Evolutionary conservation across 2,797 vertebrate species (phyloP).

Genomic region (Danio kyathit): DNA sequence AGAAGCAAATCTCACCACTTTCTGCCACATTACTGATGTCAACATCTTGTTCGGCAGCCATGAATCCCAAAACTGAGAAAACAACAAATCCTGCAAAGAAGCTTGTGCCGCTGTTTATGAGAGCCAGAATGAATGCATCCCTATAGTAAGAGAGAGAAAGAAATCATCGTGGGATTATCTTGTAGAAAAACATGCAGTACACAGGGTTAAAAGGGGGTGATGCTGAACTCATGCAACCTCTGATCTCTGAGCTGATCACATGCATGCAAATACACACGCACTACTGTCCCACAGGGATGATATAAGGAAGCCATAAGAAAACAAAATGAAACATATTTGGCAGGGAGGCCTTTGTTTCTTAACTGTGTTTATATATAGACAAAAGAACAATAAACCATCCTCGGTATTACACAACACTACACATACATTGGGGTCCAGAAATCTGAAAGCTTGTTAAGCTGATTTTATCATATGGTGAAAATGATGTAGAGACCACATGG

Average conservation of each 20-base stretch:
- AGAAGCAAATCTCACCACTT: slow-evolving; percentile 76
- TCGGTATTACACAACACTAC: not conserved
- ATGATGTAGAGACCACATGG: not conserved
- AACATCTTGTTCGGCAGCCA: slow-evolving; percentile 86
- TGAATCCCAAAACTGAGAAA: slow-evolving; percentile 87
- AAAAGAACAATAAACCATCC: not conserved
- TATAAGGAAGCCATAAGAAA: not conserved
- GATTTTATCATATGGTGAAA: not conserved
- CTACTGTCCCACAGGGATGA: slow-evolving; percentile 20
- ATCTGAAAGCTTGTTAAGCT: too few species aligned
- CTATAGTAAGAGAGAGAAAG: slow-evolving; percentile 62
- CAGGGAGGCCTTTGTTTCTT: slow-evolving; percentile 8
- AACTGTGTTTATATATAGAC: slow-evolving; percentile 12
- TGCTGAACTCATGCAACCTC: slow-evolving; percentile 19
- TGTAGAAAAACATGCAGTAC: not conserved
- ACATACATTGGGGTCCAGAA: not conserved
- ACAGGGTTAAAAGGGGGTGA: slow-evolving; percentile 2
- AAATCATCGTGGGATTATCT: slow-evolving; percentile 54
- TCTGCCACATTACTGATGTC: slow-evolving; percentile 88
- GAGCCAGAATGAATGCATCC: slow-evolving; percentile 83
- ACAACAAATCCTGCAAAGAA: slow-evolving; percentile 88
- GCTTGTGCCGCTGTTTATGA: slow-evolving; percentile 86
- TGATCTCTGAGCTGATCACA: slow-evolving; percentile 28
- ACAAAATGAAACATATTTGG: not conserved
- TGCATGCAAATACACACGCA: slow-evolving; percentile 21